phyloP scores from a whole-genome alignment of 2,888 invertebrate genomes.

The Ellobium chinense region DNA sequence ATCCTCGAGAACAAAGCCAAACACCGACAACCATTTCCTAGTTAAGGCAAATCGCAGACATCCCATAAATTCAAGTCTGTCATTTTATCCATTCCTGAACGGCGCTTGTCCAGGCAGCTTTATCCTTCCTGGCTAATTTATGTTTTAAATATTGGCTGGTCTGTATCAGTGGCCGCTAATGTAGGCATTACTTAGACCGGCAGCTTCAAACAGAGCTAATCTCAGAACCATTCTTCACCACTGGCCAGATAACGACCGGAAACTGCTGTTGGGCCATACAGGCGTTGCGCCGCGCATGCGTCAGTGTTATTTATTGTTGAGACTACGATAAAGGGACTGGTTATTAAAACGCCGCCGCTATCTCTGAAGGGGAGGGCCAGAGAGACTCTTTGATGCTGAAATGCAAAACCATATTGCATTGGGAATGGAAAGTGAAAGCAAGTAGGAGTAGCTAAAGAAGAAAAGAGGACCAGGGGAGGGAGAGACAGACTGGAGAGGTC shows the following conservation, averaged over 20 bases:
- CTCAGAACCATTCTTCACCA: not conserved
- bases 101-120: too few relatives aligned
- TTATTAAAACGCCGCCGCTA: not conserved
- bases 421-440: too few relatives aligned
- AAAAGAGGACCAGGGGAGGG: too few relatives aligned
- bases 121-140: not conserved
- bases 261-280: not conserved
- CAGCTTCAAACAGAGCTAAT: not conserved
- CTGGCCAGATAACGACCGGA: not conserved
- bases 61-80: too few relatives aligned
- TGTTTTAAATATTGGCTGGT: not conserved
- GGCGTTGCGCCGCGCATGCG: not conserved
- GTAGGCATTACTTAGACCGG: not conserved
- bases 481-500: too few relatives aligned
- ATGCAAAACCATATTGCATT: too few relatives aligned
- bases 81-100: too few relatives aligned
- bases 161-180: not conserved
- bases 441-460: too few relatives aligned
- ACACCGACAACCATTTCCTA: too few relatives aligned
- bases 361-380: not conserved
- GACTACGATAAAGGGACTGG: slow-evolving; percentile 10
- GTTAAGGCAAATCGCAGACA: too few relatives aligned
- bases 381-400: not conserved
- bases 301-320: slow-evolving; percentile 11
- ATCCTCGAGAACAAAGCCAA: too few relatives aligned